Evolutionary conservation across 2,888 invertebrate genomes (phyloP).

Genomic region (Tetragonula carbonaria): DNA sequence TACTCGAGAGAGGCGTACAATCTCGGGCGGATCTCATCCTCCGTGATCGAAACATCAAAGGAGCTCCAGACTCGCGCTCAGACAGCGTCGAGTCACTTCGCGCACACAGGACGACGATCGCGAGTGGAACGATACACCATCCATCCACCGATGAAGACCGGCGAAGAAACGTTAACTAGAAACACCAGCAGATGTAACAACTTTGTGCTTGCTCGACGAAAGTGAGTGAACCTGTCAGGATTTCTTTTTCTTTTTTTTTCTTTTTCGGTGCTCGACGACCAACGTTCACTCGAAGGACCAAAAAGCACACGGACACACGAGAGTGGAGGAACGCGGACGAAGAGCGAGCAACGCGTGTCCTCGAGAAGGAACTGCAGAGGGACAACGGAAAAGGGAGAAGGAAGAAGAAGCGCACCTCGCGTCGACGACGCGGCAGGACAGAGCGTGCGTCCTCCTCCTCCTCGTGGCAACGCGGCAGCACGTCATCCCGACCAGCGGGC

Average conservation of each 20-base stretch:
- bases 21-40: not conserved
- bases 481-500: slow-evolving; percentile 57
- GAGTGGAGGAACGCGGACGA: not conserved
- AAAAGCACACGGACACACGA: not conserved
- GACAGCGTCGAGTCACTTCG: slow-evolving; percentile 2
- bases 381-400: not conserved
- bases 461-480: slow-evolving; percentile 61
- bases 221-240: not conserved
- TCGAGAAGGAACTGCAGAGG: slow-evolving; percentile 14
- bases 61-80: not conserved
- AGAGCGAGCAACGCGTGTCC: not conserved
- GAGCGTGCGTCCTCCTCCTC: slow-evolving; percentile 60
- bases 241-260: too few species aligned
- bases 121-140: not conserved
- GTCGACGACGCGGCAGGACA: slow-evolving; percentile 43
- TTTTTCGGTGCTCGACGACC: not conserved
- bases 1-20: not conserved
- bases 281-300: not conserved
- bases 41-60: slow-evolving; percentile 15
- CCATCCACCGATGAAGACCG: not conserved
- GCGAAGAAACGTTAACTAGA: not conserved
- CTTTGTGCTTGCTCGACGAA: too few species aligned
- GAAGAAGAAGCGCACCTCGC: slow-evolving; percentile 51
- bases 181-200: too few species aligned
- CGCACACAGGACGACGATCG: not conserved